Percentiles rank a stretch among this genome's conserved stretches.
Evolutionary conservation across 92 coral and sea anemone genomes (phyloP).

Genomic region (Plumapathes pennacea): DNA sequence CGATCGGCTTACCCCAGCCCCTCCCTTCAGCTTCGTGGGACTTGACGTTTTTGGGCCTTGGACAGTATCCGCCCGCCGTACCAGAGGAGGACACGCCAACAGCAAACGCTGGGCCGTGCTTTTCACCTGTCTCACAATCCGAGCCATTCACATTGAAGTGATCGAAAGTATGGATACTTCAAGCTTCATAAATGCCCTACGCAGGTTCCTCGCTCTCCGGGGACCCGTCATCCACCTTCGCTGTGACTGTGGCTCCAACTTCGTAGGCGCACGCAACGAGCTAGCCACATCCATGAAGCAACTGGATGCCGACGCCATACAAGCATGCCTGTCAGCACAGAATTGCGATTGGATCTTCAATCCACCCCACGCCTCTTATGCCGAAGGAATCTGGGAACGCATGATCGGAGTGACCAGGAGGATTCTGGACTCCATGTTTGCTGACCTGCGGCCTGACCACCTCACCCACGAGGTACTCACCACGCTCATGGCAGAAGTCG

Average conservation of each 20-base stretch:
- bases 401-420: conserved; percentile 23
- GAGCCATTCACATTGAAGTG: conserved; percentile 49
- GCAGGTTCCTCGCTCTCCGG: conserved; percentile 6
- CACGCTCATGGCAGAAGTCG: conserved; percentile 24
- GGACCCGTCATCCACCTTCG: conserved; percentile 23
- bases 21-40: conserved; percentile 19
- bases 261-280: conserved; percentile 15
- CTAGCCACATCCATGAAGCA: conserved; percentile 2
- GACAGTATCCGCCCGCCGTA: conserved; percentile 1
- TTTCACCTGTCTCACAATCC: conserved; percentile 29
- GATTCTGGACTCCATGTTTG: conserved; percentile 16
- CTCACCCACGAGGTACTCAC: conserved; percentile 21
- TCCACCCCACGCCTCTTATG: conserved; percentile 18
- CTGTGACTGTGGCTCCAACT: conserved; percentile 27
- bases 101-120: conserved; percentile 60
- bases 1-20: conserved; percentile 23
- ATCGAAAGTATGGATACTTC: conserved; percentile 53
- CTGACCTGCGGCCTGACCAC: conserved; percentile 2
- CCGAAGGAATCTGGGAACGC: conserved; percentile 13
- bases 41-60: conserved; percentile 22
- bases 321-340: not conserved
- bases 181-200: conserved; percentile 11
- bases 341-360: conserved; percentile 25
- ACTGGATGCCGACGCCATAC: conserved; percentile 1
- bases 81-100: conserved; percentile 19